These are phyloP conservation scores for Agrenia bidenticulata DNA, from an alignment of 2,888 invertebrate genomes.

Conservation along the genomic window DNA sequence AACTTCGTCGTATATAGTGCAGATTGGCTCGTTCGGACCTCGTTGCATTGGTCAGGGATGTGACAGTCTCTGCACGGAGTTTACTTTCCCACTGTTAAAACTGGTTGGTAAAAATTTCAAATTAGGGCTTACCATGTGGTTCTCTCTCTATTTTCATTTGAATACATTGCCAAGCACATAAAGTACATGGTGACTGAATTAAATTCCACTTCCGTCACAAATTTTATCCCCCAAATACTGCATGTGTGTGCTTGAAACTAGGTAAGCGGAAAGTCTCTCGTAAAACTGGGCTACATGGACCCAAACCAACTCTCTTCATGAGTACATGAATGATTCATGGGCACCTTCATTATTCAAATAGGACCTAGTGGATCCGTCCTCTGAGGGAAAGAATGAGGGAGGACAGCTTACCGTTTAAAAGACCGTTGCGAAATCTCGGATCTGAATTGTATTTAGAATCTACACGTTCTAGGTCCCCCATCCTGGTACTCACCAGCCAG, in stretches of 20 bases:
- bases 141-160: neutral
- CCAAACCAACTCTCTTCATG: neutral
- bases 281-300: neutral
- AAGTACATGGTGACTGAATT: conserved; percentile 11
- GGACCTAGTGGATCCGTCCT: conserved; percentile 7
- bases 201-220: conserved; percentile 14
- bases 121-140: conserved; percentile 10
- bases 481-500: too few relatives aligned
- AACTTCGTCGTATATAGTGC: too few relatives aligned
- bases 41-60: too few relatives aligned
- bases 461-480: too few relatives aligned
- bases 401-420: too few relatives aligned
- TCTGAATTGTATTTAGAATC: too few relatives aligned
- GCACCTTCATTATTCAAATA: conserved; percentile 40
- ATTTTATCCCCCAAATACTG: neutral
- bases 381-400: too few relatives aligned
- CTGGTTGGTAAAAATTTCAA: conserved; percentile 14
- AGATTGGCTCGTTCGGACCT: too few relatives aligned
- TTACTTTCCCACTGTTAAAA: too few relatives aligned
- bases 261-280: neutral
- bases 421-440: too few relatives aligned
- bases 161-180: neutral
- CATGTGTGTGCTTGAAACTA: neutral
- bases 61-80: too few relatives aligned
- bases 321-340: conserved; percentile 40